Conservation (phyloP, 2,113 vertebrate genomes). For the Hydrochoerus hydrochaeris region DNA sequence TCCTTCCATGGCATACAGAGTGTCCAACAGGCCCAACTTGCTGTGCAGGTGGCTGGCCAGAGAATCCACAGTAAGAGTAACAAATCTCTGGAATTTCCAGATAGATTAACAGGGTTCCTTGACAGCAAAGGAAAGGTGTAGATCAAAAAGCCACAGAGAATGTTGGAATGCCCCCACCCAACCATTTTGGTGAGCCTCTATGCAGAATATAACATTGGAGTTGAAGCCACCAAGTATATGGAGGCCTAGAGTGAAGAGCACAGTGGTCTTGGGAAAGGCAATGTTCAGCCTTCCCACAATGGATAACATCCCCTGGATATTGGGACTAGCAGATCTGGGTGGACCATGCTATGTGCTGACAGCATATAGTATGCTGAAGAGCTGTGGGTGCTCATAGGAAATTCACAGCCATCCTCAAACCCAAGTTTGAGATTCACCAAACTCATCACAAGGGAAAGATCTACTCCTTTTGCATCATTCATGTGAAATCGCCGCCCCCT, state of each 20-base stretch:
- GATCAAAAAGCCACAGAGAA: constrained; percentile 88
- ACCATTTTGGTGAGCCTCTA: constrained; percentile 86
- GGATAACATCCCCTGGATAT: constrained; percentile 89
- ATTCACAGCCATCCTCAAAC: constrained; percentile 91
- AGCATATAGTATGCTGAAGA: constrained; percentile 67
- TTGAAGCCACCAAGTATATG: constrained; percentile 83
- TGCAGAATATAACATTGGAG: constrained; percentile 85
- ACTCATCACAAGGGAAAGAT: constrained; percentile 89
- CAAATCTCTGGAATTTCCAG: constrained; percentile 89
- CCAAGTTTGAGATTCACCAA: constrained; percentile 88
- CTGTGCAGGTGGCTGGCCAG: constrained; percentile 80
- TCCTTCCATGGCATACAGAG: constrained; percentile 88
- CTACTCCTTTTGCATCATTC: constrained; percentile 88
- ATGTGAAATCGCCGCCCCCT: constrained; percentile 90
- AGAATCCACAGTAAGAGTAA: constrained; percentile 83
- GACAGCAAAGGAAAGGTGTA: constrained; percentile 93
- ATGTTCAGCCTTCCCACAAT: constrained; percentile 91
- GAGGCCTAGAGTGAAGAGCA: constrained; percentile 85
- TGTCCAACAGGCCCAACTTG: constrained; percentile 89
- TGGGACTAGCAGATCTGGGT: background rate
- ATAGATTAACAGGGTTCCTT: constrained; percentile 85
- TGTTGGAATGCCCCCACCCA: constrained; percentile 88
- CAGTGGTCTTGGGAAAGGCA: constrained; percentile 90
- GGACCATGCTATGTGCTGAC: background rate
- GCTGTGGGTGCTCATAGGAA: constrained; percentile 92